These are phyloP conservation scores for Hofmannophila pseudospretella DNA, from an alignment of 2,888 invertebrate genomes.

Conservation along the genomic window DNA sequence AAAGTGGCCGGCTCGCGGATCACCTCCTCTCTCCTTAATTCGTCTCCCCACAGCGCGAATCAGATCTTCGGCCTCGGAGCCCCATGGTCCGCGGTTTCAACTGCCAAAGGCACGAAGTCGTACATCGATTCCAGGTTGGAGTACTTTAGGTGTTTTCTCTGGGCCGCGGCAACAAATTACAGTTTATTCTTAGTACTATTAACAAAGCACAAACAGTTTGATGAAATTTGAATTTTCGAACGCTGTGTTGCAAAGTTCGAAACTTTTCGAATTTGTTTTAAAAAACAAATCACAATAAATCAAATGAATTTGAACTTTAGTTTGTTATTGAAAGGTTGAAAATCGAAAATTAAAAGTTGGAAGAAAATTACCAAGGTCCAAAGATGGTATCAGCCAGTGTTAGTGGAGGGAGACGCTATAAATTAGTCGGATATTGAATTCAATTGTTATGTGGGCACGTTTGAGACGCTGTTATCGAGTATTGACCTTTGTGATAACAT, in stretches of 20 bases:
- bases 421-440: constrained; percentile 53
- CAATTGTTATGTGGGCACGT: constrained; percentile 41
- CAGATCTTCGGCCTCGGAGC: no score
- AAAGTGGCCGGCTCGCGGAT: no score
- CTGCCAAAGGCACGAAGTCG: no score
- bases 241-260: constrained; percentile 13
- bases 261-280: constrained; percentile 15
- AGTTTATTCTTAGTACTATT: no score
- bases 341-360: not conserved
- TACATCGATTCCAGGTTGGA: no score
- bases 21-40: no score
- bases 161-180: no score
- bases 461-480: constrained; percentile 22
- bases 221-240: constrained; percentile 20
- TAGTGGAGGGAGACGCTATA: constrained; percentile 46
- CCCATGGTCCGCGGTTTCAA: no score
- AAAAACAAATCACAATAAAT: constrained; percentile 13
- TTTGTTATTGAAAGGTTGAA: not conserved
- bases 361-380: constrained; percentile 27
- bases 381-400: constrained; percentile 37
- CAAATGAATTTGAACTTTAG: constrained; percentile 6
- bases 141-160: no score
- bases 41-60: no score
- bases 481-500: no score
- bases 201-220: no score